phyloP scores from a whole-genome alignment of 2,113 vertebrate genomes.

The Ceyx melanurus region DNA sequence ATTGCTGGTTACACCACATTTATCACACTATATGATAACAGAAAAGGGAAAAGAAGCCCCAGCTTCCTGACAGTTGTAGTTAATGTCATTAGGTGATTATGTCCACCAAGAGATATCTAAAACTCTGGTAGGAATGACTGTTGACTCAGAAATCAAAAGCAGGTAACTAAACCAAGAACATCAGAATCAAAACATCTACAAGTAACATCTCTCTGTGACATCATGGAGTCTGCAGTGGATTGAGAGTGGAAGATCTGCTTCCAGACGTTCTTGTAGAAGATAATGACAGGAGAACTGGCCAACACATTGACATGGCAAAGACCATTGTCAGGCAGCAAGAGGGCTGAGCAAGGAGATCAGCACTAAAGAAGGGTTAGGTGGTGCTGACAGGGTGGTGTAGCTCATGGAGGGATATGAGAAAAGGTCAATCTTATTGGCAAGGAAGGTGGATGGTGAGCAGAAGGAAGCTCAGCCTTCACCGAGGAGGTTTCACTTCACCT shows the following conservation, averaged over 20 bases:
- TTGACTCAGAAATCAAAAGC: neutral
- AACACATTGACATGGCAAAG: neutral
- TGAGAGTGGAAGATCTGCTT: neutral
- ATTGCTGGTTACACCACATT: rapidly evolving
- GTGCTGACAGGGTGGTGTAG: neutral
- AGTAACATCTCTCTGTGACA: neutral
- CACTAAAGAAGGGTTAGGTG: neutral
- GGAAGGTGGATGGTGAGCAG: neutral
- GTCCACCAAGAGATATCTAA: neutral
- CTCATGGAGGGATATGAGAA: neutral
- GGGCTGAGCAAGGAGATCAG: neutral
- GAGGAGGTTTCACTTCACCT: conserved; percentile 34
- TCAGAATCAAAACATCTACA: neutral
- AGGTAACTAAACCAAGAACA: neutral
- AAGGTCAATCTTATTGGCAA: neutral
- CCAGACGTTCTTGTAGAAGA: neutral
- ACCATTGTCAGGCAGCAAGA: neutral
- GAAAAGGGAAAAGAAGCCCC: neutral
- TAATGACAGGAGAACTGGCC: neutral
- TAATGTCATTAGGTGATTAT: neutral
- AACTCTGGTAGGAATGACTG: neutral
- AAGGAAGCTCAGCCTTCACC: neutral
- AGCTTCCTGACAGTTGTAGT: rapidly evolving
- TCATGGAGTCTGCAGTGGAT: neutral
- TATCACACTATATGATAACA: neutral